Conservation (phyloP, 2,113 vertebrate species). For the Rhynchopsitta pachyrhyncha region DNA sequence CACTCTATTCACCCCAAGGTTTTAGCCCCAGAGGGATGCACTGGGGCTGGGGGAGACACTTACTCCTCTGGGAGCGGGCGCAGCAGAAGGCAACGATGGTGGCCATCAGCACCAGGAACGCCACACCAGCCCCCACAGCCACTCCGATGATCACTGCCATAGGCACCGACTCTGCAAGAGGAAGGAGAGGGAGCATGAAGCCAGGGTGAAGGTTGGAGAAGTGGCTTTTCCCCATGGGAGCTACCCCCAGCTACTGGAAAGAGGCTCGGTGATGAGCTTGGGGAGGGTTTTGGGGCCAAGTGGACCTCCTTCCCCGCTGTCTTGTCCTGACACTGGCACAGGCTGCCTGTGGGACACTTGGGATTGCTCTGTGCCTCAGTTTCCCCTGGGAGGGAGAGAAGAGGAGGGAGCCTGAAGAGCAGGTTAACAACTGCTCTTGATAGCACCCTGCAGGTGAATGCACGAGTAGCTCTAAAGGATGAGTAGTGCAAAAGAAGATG, state of each 20-base stretch:
- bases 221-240: not conserved
- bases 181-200: constrained; percentile 23
- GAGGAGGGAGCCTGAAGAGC: not conserved
- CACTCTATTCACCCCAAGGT: rapidly evolving
- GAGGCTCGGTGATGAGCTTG: not conserved
- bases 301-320: not conserved
- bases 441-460: not conserved
- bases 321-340: not conserved
- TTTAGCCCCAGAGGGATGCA: not conserved
- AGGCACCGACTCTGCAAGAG: constrained; percentile 89
- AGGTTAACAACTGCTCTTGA: not conserved
- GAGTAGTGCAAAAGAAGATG: not conserved
- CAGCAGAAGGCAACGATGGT: constrained; percentile 98
- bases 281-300: not conserved
- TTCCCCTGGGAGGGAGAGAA: not conserved
- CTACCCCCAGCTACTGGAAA: not conserved
- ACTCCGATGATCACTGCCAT: constrained; percentile 98
- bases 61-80: constrained; percentile 97
- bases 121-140: constrained; percentile 94
- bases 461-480: not conserved
- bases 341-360: not conserved
- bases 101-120: constrained; percentile 94
- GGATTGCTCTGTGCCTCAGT: constrained; percentile 20
- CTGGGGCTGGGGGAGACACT: not conserved
- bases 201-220: not conserved